These are phyloP conservation scores for Unio delphinus DNA, from an alignment of 2,888 invertebrate genomes.

Conservation along the genomic window DNA sequence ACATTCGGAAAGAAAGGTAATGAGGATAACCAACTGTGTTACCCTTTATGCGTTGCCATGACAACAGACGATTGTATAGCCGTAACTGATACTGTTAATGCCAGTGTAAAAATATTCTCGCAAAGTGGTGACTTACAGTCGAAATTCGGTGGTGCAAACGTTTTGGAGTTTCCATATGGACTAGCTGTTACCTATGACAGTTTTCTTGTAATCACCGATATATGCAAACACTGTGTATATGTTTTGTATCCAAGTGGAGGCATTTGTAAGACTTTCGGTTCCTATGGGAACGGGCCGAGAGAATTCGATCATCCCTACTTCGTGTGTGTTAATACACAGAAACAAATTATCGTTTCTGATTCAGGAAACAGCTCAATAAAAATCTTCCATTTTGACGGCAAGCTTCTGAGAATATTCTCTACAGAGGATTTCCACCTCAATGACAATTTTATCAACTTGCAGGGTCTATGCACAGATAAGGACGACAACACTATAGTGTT, in stretches of 20 bases:
- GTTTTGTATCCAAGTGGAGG: slow-evolving; percentile 58
- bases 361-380: slow-evolving; percentile 66
- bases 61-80: slow-evolving; percentile 59
- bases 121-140: slow-evolving; percentile 52
- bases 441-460: slow-evolving; percentile 57
- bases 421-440: slow-evolving; percentile 57
- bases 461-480: slow-evolving; percentile 59
- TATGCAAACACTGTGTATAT: slow-evolving; percentile 61
- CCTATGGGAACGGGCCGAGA: slow-evolving; percentile 55
- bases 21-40: slow-evolving; percentile 55
- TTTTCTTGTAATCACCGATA: slow-evolving; percentile 59
- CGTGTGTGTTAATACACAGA: slow-evolving; percentile 58
- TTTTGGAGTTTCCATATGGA: slow-evolving; percentile 64
- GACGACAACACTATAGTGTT: slow-evolving; percentile 64
- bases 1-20: slow-evolving; percentile 61
- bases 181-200: slow-evolving; percentile 56
- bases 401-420: slow-evolving; percentile 53
- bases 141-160: slow-evolving; percentile 43
- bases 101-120: slow-evolving; percentile 61
- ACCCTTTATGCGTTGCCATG: slow-evolving; percentile 63
- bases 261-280: slow-evolving; percentile 57
- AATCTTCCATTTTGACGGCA: slow-evolving; percentile 64
- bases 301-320: slow-evolving; percentile 67
- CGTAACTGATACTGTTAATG: slow-evolving; percentile 66
- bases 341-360: slow-evolving; percentile 65